Evolutionary conservation across 2,888 invertebrate species (phyloP).

Genomic region (Noctua comes): DNA sequence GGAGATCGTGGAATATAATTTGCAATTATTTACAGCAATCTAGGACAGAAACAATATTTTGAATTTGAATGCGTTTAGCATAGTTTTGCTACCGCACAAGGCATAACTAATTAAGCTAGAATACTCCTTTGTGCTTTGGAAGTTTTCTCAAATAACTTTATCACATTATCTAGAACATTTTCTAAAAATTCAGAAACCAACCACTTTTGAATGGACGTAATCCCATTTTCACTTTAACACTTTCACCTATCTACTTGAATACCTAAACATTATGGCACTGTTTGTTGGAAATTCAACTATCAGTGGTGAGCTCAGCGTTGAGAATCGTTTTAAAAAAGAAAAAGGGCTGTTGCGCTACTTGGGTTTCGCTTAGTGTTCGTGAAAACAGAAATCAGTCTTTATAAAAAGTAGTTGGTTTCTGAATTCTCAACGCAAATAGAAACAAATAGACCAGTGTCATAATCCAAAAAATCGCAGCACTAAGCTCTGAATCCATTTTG

Average conservation of each 20-base stretch:
- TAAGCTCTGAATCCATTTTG: constrained; percentile 7
- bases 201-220: neutral
- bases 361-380: neutral
- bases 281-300: neutral
- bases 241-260: neutral
- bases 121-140: neutral
- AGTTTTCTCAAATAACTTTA: neutral
- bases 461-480: constrained; percentile 7
- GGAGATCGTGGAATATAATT: constrained; percentile 38
- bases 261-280: neutral
- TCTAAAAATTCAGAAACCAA: neutral
- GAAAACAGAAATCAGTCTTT: neutral
- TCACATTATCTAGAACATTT: too few species aligned
- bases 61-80: constrained; percentile 1
- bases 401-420: neutral
- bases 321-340: neutral
- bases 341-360: neutral
- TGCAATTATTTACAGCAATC: constrained; percentile 22
- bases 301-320: too few species aligned
- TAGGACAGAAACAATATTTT: constrained; percentile 10
- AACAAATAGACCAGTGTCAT: constrained; percentile 1
- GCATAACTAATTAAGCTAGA: neutral
- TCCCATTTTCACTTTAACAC: neutral
- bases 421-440: neutral
- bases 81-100: neutral